Percentiles rank a stretch among this genome's conserved stretches.
Conservation (phyloP, 2,797 vertebrate species). For the Lepus townsendii region DNA sequence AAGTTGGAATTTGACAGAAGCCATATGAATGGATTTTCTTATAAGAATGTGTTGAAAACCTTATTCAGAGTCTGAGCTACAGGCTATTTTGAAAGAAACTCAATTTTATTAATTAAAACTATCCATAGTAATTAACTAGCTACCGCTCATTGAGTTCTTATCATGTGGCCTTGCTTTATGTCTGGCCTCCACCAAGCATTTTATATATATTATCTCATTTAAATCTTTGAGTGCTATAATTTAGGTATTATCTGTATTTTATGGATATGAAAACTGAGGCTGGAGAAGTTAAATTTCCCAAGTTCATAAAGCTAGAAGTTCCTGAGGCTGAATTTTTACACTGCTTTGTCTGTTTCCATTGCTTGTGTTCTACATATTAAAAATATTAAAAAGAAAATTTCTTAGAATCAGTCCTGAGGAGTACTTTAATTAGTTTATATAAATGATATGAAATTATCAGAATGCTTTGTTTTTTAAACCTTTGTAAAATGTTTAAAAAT, state of each 20-base stretch:
- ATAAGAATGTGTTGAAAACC: conserved; percentile 74
- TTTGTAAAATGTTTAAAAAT: background rate
- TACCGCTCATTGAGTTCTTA: conserved; percentile 64
- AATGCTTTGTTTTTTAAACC: background rate
- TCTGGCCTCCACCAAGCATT: conserved; percentile 40
- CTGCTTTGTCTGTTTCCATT: background rate
- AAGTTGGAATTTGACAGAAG: conserved; percentile 62
- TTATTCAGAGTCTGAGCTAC: conserved; percentile 64
- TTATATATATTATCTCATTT: conserved; percentile 58
- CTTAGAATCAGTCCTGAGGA: background rate
- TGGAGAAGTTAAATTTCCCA: conserved; percentile 42
- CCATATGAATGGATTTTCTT: conserved; percentile 67
- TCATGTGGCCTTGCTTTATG: conserved; percentile 22
- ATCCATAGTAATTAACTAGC: conserved; percentile 65
- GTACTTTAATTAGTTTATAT: conserved; percentile 16
- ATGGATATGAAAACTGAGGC: conserved; percentile 50
- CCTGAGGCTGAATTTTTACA: conserved; percentile 37
- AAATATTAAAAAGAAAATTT: conserved; percentile 56
- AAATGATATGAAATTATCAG: background rate
- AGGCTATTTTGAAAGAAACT: conserved; percentile 71
- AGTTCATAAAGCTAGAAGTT: conserved; percentile 45
- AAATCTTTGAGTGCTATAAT: conserved; percentile 30
- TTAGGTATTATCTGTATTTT: conserved; percentile 53
- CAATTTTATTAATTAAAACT: conserved; percentile 80
- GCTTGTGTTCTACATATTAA: background rate